A percentile compares a stretch with the other conserved stretches of the same genome.
These are phyloP conservation scores for Plutomurus gul DNA, from an alignment of 1,140 invertebrate species.

Conservation along the genomic window DNA sequence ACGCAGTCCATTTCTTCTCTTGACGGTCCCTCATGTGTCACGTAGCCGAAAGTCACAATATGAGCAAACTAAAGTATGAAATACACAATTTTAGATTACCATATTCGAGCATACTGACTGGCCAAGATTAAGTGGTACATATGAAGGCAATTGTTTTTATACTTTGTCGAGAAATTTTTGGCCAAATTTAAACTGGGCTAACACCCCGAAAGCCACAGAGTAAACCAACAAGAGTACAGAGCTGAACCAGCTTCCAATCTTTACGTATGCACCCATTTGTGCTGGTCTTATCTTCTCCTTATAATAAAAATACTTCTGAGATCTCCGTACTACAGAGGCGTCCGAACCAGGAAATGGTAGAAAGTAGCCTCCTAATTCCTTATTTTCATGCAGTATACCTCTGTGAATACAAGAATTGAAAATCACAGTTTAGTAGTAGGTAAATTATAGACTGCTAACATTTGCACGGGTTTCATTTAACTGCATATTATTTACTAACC, in stretches of 20 bases:
- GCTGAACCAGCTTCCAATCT: constrained; percentile 58
- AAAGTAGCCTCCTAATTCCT: constrained; percentile 26
- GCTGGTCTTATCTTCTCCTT: constrained; percentile 71
- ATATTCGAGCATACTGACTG: neutral
- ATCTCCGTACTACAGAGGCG: constrained; percentile 73
- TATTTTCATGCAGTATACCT: constrained; percentile 56
- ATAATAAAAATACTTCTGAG: constrained; percentile 74
- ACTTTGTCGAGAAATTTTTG: constrained; percentile 69
- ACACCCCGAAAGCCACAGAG: constrained; percentile 64
- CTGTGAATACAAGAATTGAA: constrained; percentile 55
- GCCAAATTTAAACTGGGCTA: constrained; percentile 69
- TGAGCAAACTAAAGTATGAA: constrained; percentile 67
- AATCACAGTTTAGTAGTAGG: neutral
- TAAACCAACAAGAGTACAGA: constrained; percentile 65
- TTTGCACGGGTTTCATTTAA: neutral
- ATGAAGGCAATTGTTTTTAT: constrained; percentile 52
- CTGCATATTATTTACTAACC: neutral
- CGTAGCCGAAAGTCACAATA: constrained; percentile 72
- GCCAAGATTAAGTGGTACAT: neutral
- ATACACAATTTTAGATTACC: constrained; percentile 2
- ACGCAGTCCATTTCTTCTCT: constrained; percentile 68
- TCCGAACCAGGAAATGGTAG: constrained; percentile 75
- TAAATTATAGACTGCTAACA: no score
- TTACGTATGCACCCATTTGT: constrained; percentile 70
- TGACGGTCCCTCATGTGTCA: constrained; percentile 70